phyloP scores from a whole-genome alignment of 2,113 vertebrate species.

The Argyrosomus japonicus region DNA sequence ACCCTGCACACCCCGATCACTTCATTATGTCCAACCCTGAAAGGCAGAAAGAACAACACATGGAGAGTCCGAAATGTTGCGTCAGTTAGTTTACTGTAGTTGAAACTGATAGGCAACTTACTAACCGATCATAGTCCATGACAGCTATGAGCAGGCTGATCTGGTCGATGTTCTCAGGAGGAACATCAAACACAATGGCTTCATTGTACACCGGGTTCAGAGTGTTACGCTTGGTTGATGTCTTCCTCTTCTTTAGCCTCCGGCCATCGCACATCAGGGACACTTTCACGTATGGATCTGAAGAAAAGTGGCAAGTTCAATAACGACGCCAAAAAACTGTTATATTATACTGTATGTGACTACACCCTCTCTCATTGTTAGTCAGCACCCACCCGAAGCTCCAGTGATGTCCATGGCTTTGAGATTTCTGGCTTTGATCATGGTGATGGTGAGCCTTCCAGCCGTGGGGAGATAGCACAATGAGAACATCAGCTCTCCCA shows the following conservation, averaged over 20 bases:
- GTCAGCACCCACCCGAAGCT: conserved; percentile 86
- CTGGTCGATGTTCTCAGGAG: conserved; percentile 98
- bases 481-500: conserved; percentile 99
- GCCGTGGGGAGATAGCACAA: conserved; percentile 98
- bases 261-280: conserved; percentile 97
- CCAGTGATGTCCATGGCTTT: conserved; percentile 99
- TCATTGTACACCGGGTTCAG: conserved; percentile 98
- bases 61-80: background rate
- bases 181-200: conserved; percentile 99
- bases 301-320: background rate
- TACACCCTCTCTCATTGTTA: background rate
- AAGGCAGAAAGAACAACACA: conserved; percentile 28
- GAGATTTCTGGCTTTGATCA: conserved; percentile 98
- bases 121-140: conserved; percentile 99
- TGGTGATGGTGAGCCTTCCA: conserved; percentile 96
- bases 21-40: conserved; percentile 99
- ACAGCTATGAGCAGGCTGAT: conserved; percentile 97
- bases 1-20: conserved; percentile 97
- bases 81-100: background rate
- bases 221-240: conserved; percentile 97
- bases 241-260: conserved; percentile 97
- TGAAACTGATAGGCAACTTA: background rate
- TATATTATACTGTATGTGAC: background rate
- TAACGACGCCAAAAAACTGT: background rate
- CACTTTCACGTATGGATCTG: conserved; percentile 99